Base-by-base conservation (phyloP, 2,797 vertebrate genomes). In the Acipenser ruthenus region DNA sequence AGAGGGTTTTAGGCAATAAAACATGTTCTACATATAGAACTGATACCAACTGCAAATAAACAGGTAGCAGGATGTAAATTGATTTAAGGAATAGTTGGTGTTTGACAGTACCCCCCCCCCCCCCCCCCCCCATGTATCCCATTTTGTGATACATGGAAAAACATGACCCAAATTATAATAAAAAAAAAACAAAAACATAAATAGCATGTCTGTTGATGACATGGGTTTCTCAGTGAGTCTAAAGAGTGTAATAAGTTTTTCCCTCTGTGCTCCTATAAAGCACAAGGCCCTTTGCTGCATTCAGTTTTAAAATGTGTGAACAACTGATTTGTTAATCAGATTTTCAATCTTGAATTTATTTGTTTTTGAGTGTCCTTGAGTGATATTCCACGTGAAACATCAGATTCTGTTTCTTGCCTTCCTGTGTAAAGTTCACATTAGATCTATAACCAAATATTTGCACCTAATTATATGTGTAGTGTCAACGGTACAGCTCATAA, bases 181-280 rank as follows among this genome's bases (percentile, higher is more conserved):
- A 2, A 37, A 3, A 37, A 37, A 37, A 37, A 37, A 37, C 1
- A n/a, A 37, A 37, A 37, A 18, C 1, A 18, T 18, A 18, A 18
- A 18, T 18, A 37, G 37, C 37, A 37, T 37, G 37, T 37, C 37
- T 37, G 3, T 37, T 37, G 37, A 37, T 37, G 37, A 37, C 37
- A 37, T 37, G 37, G 37, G 37, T 5, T 37, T 37, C 37, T 37
- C 37, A 37, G 4, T 37, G 37, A 37, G 37, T 37, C 37, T 37
- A 37, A 37, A 37, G 37, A 18, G 15, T 18, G 15, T 18, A 1
- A 18, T 18, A 18, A 15, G 15, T 18, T 18, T n/a, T 7, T 58
- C 55, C 55, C 55, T 37, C 67, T 56, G 52, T 58, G 61, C 49
- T 59, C 50, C 63, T 53, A 64, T 62, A 68, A 55, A 37, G 37